Percentiles rank a stretch among this genome's conserved stretches.
phyloP scores from a whole-genome alignment of 2,888 invertebrate species.

The Machimus atricapillus region DNA sequence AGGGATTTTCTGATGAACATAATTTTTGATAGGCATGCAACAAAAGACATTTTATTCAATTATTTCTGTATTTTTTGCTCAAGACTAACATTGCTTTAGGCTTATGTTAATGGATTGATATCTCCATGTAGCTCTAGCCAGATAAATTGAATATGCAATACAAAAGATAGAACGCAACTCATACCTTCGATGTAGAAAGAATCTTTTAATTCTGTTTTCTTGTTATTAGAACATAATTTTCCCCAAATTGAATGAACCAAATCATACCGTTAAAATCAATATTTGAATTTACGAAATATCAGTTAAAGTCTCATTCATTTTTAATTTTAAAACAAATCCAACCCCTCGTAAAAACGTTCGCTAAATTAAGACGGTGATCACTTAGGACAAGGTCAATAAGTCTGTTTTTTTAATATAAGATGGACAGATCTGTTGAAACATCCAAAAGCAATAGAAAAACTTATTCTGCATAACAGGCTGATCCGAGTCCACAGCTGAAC shows the following conservation, averaged over 20 bases:
- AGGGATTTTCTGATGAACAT: not conserved
- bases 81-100: too few relatives aligned
- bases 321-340: not conserved
- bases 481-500: not conserved
- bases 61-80: not conserved
- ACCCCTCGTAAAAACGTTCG: not conserved
- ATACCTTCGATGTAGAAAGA: not conserved
- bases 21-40: not conserved
- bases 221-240: not conserved
- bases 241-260: not conserved
- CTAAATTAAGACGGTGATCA: constrained; percentile 1
- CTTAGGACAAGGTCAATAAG: not conserved
- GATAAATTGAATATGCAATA: not conserved
- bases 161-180: not conserved
- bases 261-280: not conserved
- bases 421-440: not conserved
- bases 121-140: not conserved
- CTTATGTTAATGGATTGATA: not conserved
- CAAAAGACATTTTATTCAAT: not conserved
- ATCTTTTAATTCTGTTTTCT: not conserved
- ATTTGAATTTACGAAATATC: not conserved
- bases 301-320: not conserved
- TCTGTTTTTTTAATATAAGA: not conserved
- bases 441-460: not conserved
- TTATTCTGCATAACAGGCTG: constrained; percentile 12